A percentile compares a stretch with the other conserved stretches of the same genome.
phyloP scores from a whole-genome alignment of 1,140 invertebrate genomes.

The Tetragnatha versicolor region DNA sequence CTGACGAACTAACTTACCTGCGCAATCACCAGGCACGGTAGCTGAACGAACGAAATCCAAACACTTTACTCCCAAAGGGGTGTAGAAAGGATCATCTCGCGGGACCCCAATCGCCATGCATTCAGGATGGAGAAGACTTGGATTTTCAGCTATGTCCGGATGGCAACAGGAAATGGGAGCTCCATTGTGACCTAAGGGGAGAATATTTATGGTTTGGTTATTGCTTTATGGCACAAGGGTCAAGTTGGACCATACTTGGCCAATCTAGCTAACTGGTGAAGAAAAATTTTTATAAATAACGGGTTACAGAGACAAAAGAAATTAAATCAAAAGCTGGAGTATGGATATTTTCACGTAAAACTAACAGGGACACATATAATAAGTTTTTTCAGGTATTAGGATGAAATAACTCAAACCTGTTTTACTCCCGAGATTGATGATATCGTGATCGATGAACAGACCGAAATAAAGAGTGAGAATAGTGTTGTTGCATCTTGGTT shows the following conservation, averaged over 20 bases:
- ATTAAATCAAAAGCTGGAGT: too few species aligned
- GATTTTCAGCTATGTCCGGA: constrained; percentile 38
- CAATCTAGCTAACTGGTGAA: too few species aligned
- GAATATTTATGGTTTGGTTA: neutral
- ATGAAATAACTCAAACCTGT: too few species aligned
- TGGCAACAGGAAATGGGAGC: constrained; percentile 44
- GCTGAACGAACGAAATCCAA: constrained; percentile 66
- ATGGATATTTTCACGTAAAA: too few species aligned
- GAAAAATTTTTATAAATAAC: too few species aligned
- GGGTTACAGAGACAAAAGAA: too few species aligned
- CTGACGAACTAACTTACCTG: constrained; percentile 39
- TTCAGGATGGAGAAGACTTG: constrained; percentile 72
- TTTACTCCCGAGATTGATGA: constrained; percentile 63
- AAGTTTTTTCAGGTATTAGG: too few species aligned
- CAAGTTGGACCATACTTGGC: too few species aligned
- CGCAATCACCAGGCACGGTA: constrained; percentile 56
- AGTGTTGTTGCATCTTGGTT: constrained; percentile 39
- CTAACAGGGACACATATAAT: neutral
- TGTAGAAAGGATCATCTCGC: constrained; percentile 74
- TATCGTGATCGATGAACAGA: constrained; percentile 96
- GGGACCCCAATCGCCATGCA: constrained; percentile 79
- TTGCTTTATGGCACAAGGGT: too few species aligned
- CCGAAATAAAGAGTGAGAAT: constrained; percentile 99
- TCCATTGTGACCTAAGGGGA: constrained; percentile 35
- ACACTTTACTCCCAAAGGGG: constrained; percentile 69